Evolutionary conservation across 2,797 vertebrate species (phyloP), one percentile per base, ranked within the genome.

Genomic region (Macrochelys suwanniensis): DNA sequence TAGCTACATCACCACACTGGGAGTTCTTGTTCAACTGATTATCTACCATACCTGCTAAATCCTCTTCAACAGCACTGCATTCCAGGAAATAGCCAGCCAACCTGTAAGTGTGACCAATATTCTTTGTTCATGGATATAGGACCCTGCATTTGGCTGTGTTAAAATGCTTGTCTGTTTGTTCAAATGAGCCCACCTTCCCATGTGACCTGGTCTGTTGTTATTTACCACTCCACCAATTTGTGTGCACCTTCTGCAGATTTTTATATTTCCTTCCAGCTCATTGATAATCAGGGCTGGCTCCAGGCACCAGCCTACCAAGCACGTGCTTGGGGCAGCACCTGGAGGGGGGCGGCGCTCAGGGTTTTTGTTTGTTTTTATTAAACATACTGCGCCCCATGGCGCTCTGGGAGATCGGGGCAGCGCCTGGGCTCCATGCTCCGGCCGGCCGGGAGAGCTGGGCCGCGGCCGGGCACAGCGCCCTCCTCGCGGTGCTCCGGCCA

Each of bases 11-110:
- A 93, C 76, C 90, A 88, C 92, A 95, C 85, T 87, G 96, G 80
- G 82, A 96, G 93, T 93, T 96, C 92, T 94, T 94, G 94, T 91
- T 95, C 93, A 94, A 94, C 87, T 82, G 85, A 95, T 92, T 91
- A 88, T 74, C 11, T n/a, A 95, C 77, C 37, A 82, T 80, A 92
- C 89, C 87, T 96, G 94, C 92, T 93, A 96, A 96, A 57, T 94
- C 89, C 74, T 92, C 91, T 87, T 85, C 87, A 87, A 50, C 85
- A 91, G 93, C 89, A 95, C 12, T 59, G 59, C 3, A 88, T 94
- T 96, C 96, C 96, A 37, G 96, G 95, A 53, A 94, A 65, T 50
- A 77, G 57, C 84, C 90, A 53, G 88, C 82, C 95, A 94, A 94
- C 23, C 0, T 10, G n/a, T 11, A 96, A 96, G 50, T 49, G 15